phyloP scores from a whole-genome alignment of 2,797 vertebrate species.

The Coracias cyanogaster region DNA sequence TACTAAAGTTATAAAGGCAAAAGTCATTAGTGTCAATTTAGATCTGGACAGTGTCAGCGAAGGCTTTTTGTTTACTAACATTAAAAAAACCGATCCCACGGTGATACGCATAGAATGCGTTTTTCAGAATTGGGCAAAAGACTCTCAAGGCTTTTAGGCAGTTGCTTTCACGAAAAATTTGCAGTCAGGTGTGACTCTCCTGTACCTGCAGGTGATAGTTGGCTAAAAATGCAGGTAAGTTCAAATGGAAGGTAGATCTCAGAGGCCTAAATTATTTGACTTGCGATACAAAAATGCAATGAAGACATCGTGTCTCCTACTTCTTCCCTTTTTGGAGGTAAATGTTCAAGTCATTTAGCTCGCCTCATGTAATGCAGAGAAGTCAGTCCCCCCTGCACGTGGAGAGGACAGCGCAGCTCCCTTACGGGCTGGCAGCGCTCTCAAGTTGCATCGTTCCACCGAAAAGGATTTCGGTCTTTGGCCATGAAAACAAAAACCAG shows the following conservation, averaged over 20 bases:
- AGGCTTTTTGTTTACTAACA: not conserved
- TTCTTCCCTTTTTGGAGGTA: not conserved
- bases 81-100: not conserved
- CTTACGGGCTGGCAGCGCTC: not conserved
- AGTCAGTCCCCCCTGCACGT: not conserved
- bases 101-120: not conserved
- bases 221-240: constrained; percentile 34
- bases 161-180: not conserved
- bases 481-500: not conserved
- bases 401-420: not conserved
- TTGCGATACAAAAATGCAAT: not conserved
- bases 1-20: not conserved
- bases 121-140: not conserved
- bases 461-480: not conserved
- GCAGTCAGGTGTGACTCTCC: not conserved
- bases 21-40: not conserved
- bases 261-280: not conserved
- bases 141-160: not conserved
- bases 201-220: not conserved
- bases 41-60: not conserved
- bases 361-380: not conserved
- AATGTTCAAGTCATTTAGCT: not conserved
- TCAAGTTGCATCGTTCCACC: not conserved
- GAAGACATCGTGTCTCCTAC: not conserved
- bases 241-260: not conserved